These are phyloP conservation scores for Ophion ventricosus DNA, from an alignment of 2,888 invertebrate species.

Conservation along the genomic window DNA sequence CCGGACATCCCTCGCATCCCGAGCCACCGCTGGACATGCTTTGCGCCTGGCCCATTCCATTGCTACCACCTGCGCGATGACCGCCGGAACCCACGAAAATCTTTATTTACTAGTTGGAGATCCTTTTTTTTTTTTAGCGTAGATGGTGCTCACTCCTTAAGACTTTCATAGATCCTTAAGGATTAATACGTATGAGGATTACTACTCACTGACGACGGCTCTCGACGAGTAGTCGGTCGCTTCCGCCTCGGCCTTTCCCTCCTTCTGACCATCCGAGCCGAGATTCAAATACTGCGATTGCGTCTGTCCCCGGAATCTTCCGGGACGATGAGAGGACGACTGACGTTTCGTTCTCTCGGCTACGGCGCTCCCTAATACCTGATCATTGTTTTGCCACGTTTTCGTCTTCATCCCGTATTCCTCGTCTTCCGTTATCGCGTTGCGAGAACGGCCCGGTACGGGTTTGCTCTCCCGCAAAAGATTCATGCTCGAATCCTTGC, in stretches of 20 bases:
- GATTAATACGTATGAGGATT: background rate
- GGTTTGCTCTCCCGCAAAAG: conserved; percentile 79
- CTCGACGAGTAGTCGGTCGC: conserved; percentile 89
- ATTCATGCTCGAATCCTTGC: conserved; percentile 82
- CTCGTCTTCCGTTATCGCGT: conserved; percentile 78
- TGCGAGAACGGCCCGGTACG: conserved; percentile 72
- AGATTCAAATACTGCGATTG: conserved; percentile 93
- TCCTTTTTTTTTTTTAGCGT: background rate
- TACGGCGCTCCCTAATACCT: conserved; percentile 61
- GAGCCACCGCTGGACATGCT: conserved; percentile 90
- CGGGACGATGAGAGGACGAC: conserved; percentile 77
- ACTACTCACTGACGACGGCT: conserved; percentile 89
- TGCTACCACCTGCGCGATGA: conserved; percentile 88
- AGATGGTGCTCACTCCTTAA: background rate
- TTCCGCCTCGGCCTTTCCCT: conserved; percentile 92
- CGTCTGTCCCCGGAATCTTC: conserved; percentile 89
- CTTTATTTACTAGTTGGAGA: background rate
- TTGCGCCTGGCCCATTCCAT: conserved; percentile 95
- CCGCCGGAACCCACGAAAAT: no score
- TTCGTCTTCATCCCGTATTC: conserved; percentile 69
- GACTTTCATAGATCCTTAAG: background rate
- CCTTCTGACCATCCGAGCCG: conserved; percentile 85
- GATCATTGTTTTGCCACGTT: conserved; percentile 55
- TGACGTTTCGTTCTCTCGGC: conserved; percentile 75
- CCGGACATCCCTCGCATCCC: conserved; percentile 88